Evolutionary conservation across 2,797 vertebrate genomes (phyloP).

Genomic region (Lepidocolaptes lacrymiger): DNA sequence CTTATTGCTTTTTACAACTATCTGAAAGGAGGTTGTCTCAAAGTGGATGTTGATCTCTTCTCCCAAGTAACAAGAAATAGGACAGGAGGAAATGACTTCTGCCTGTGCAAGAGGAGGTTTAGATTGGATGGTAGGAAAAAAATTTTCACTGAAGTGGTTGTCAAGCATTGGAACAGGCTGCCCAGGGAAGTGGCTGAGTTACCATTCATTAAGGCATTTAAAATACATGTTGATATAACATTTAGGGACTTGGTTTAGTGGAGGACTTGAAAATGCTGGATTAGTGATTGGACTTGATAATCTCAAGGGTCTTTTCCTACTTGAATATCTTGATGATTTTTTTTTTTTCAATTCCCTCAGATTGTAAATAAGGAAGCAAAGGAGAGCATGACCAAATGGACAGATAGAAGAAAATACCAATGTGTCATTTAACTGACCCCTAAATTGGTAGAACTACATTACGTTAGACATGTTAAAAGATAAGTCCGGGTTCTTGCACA

Average conservation of each 20-base stretch:
- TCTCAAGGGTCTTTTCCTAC: neutral
- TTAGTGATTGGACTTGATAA: neutral
- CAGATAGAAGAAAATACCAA: neutral
- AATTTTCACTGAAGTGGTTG: neutral
- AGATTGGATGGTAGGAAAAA: neutral
- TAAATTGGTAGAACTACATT: neutral
- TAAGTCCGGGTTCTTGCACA: neutral
- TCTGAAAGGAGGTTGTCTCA: neutral
- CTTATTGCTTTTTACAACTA: neutral
- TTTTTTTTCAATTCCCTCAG: neutral
- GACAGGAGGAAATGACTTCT: accelerated
- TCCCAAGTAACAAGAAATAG: neutral
- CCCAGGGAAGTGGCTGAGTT: neutral
- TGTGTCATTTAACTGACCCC: neutral
- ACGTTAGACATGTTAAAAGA: neutral
- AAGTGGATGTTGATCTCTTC: neutral
- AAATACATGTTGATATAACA: neutral
- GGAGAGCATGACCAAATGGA: neutral
- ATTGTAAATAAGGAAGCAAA: neutral
- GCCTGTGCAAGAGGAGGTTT: neutral
- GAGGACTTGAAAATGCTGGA: neutral
- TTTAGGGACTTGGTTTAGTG: accelerated
- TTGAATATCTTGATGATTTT: neutral
- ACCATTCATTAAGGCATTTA: neutral
- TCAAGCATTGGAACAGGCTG: neutral